phyloP scores from a whole-genome alignment of 2,113 vertebrate genomes.

The Grammomys dolichurus region DNA sequence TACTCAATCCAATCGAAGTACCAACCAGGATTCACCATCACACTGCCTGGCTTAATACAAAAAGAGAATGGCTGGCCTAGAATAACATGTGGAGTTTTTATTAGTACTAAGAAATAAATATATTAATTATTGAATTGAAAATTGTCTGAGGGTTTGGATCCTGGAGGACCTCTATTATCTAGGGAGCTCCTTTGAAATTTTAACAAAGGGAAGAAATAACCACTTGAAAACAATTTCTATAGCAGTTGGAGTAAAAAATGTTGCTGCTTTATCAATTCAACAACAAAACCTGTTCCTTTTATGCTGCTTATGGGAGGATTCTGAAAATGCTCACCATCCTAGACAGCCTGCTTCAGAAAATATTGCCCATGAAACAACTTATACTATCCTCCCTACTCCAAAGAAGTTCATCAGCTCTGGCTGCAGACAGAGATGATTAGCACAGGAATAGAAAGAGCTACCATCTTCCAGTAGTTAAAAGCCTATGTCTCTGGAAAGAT shows the following conservation, averaged over 20 bases:
- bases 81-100: not conserved
- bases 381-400: too few species aligned
- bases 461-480: not conserved
- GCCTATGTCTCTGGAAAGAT: not conserved
- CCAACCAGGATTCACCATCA: not conserved
- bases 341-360: not conserved
- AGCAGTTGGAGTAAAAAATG: not conserved
- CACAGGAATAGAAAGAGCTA: not conserved
- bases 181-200: not conserved
- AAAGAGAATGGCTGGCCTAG: not conserved
- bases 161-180: not conserved
- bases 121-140: not conserved
- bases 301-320: not conserved
- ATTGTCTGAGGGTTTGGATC: not conserved
- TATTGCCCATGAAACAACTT: not conserved
- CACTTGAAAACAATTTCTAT: not conserved
- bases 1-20: not conserved
- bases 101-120: not conserved
- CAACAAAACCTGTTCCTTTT: not conserved
- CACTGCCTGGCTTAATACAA: not conserved
- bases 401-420: not conserved
- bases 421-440: not conserved
- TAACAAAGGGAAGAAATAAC: not conserved
- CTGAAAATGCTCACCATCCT: not conserved
- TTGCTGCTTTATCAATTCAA: conserved; percentile 2